phyloP scores from a whole-genome alignment of 2,113 vertebrate genomes.

The Scalopus aquaticus region DNA sequence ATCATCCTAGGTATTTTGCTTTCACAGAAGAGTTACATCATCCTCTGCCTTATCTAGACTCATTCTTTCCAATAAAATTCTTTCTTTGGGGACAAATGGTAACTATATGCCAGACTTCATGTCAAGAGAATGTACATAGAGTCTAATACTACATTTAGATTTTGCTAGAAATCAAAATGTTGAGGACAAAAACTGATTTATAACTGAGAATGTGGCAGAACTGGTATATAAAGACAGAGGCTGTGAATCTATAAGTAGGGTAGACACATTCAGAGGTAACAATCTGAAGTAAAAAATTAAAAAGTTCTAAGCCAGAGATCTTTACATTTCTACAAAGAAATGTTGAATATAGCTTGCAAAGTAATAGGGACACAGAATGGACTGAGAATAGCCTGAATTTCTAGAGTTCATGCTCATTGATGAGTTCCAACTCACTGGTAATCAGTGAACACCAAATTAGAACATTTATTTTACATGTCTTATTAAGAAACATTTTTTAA shows the following conservation, averaged over 20 bases:
- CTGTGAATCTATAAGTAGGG: background rate
- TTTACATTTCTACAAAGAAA: background rate
- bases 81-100: background rate
- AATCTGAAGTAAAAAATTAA: background rate
- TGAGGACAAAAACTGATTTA: background rate
- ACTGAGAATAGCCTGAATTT: background rate
- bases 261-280: background rate
- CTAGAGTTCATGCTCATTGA: background rate
- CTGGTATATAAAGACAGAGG: background rate
- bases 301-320: background rate
- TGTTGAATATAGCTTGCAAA: background rate
- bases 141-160: background rate
- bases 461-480: constrained; percentile 6
- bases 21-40: background rate
- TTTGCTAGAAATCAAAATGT: background rate
- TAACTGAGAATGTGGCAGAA: background rate
- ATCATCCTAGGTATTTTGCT: background rate
- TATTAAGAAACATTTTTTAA: background rate
- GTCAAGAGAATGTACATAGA: background rate
- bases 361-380: background rate
- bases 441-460: background rate
- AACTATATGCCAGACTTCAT: background rate
- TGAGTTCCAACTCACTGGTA: background rate
- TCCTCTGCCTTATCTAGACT: background rate
- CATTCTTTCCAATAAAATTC: background rate